A percentile compares a stretch with the other conserved stretches of the same genome.
These are phyloP conservation scores for Andrena cerasifolii DNA, from an alignment of 1,140 invertebrate genomes.

Conservation along the genomic window DNA sequence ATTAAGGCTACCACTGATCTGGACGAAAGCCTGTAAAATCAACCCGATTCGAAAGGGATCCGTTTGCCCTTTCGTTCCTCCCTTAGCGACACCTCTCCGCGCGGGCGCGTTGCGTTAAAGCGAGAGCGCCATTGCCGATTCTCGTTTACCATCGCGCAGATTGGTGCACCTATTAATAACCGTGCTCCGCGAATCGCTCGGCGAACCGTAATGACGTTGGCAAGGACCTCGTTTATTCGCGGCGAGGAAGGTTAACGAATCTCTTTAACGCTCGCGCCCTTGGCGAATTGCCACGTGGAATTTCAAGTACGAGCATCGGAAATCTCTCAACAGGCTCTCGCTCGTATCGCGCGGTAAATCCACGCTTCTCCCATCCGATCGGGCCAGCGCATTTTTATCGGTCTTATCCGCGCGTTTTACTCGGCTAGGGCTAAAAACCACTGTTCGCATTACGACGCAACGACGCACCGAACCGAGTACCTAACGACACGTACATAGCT, in stretches of 20 bases:
- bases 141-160: not conserved
- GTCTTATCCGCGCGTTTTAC: no score
- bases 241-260: conserved; percentile 52
- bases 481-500: no score
- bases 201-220: conserved; percentile 35
- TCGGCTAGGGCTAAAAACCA: no score
- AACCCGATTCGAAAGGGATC: no score
- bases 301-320: conserved; percentile 51
- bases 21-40: no score
- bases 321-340: conserved; percentile 23
- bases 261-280: conserved; percentile 59
- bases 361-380: not conserved
- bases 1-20: no score
- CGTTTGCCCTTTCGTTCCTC: no score
- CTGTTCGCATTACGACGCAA: no score
- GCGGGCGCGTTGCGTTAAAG: no score
- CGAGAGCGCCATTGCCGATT: conserved; percentile 8
- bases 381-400: no score
- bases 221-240: conserved; percentile 53
- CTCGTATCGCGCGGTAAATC: not conserved
- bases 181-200: conserved; percentile 12
- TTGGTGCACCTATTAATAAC: conserved; percentile 33
- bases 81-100: no score
- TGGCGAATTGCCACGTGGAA: conserved; percentile 55
- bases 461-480: no score